Evolutionary conservation across 2,797 vertebrate species (phyloP), one percentile per base, ranked within the genome.

Genomic region (Morus bassanus): DNA sequence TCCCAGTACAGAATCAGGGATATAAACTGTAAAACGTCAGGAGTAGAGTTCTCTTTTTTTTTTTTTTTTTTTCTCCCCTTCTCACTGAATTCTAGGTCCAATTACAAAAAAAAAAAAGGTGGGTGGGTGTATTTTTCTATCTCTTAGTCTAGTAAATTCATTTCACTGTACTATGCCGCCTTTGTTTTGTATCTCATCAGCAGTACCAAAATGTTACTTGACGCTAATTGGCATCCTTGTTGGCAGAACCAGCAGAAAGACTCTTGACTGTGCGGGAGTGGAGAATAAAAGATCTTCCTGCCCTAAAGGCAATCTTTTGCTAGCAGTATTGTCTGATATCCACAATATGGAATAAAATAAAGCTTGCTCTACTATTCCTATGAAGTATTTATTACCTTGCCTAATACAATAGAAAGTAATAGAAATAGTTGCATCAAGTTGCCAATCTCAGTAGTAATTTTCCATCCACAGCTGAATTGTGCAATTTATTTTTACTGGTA

Each of bases 151-250:
- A 39, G 31, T 70, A 92, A 93, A 80, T 92, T 73, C 2, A 35
- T 86, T 92, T 93, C 51, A 50, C 39, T 77, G 54, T 76, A 56
- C 31, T 77, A 13, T 48, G 27, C 22, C 91, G 33, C 85, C 37
- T 92, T 78, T 75, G 35, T 73, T 76, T 90, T 63, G 33, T 89
- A 74, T 93, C 46, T 84, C 85, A 56, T 39, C 70, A 84, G 24
- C 56, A 74, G 35, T 57, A 94, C 48, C 74, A 95, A 90, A 93
- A 91, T 76, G 51, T 91, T 89, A 63, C 57, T 88, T 91, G 96
- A 95, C 77, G 65, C 51, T 95, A 93, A 93, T 92, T 91, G 91
- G 33, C 72, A 77, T 81, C 57, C 50, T 88, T 91, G 80, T 91
- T 91, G 83, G 75, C 87, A 94, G 84, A 88, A 56, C 67, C 45